Conservation (phyloP, 2,113 vertebrate genomes). For the Dicrurus megarhynchus region DNA sequence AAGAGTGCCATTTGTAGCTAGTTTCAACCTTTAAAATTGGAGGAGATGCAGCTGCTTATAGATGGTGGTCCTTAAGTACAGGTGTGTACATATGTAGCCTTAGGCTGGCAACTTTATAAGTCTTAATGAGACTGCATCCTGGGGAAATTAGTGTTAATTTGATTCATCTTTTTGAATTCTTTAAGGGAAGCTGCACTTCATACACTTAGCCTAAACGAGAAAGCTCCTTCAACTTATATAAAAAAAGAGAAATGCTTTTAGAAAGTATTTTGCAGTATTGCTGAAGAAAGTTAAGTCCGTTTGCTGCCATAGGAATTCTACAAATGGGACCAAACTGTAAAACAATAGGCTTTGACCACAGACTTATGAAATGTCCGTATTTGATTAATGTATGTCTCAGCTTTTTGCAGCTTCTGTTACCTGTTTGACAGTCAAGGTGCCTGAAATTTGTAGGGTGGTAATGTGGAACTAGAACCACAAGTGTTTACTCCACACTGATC, state of each 20-base stretch:
- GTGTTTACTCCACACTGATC: not conserved
- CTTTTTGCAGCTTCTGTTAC: not conserved
- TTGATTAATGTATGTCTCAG: not conserved
- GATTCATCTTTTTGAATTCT: not conserved
- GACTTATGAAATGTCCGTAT: not conserved
- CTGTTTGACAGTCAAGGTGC: not conserved
- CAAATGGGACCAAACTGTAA: not conserved
- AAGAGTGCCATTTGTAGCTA: not conserved
- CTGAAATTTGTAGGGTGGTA: not conserved
- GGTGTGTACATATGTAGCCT: not conserved
- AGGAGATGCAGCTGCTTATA: not conserved
- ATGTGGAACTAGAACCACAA: not conserved
- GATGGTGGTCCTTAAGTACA: not conserved
- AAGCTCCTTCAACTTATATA: not conserved
- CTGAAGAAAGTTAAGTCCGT: not conserved
- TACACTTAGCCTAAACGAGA: not conserved
- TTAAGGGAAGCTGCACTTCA: not conserved
- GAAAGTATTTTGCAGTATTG: not conserved
- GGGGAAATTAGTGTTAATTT: not conserved
- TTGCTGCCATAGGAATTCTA: not conserved
- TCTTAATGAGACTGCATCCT: not conserved
- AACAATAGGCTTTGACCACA: not conserved
- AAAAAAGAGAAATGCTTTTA: not conserved
- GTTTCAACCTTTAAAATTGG: not conserved
- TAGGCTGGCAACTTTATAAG: not conserved